These are phyloP conservation scores for Pitangus sulphuratus DNA, from an alignment of 2,797 vertebrate genomes.

Conservation along the genomic window DNA sequence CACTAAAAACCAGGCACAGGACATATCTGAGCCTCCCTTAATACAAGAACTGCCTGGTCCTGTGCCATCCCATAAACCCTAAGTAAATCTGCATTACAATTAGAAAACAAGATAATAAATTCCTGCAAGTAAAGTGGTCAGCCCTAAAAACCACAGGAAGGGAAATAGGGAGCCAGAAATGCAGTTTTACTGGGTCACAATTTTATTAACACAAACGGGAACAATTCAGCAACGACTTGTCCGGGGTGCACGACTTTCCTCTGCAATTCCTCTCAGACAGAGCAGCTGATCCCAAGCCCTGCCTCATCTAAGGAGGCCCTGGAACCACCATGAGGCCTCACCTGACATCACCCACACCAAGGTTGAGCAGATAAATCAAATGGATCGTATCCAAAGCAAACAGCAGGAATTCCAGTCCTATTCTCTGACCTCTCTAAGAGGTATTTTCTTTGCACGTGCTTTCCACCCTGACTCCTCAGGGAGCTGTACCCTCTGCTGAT, in stretches of 20 bases:
- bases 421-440: not conserved
- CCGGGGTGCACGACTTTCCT: fast-evolving
- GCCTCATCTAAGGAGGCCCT: not conserved
- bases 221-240: not conserved
- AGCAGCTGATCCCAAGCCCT: not conserved
- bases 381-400: not conserved
- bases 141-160: slow-evolving; percentile 7
- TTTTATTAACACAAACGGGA: not conserved
- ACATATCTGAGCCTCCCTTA: not conserved
- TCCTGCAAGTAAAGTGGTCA: not conserved
- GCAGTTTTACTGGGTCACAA: not conserved
- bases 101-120: slow-evolving; percentile 20
- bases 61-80: not conserved
- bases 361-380: not conserved
- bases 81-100: slow-evolving; percentile 9
- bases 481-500: not conserved
- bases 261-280: not conserved
- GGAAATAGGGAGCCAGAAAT: slow-evolving; percentile 17
- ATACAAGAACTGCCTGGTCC: not conserved
- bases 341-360: fast-evolving
- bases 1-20: not conserved
- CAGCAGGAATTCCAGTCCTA: fast-evolving
- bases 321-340: not conserved
- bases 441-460: not conserved
- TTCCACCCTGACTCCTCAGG: not conserved